Evolutionary conservation across 2,797 vertebrate species (phyloP).

Genomic region (Tapirus indicus): DNA sequence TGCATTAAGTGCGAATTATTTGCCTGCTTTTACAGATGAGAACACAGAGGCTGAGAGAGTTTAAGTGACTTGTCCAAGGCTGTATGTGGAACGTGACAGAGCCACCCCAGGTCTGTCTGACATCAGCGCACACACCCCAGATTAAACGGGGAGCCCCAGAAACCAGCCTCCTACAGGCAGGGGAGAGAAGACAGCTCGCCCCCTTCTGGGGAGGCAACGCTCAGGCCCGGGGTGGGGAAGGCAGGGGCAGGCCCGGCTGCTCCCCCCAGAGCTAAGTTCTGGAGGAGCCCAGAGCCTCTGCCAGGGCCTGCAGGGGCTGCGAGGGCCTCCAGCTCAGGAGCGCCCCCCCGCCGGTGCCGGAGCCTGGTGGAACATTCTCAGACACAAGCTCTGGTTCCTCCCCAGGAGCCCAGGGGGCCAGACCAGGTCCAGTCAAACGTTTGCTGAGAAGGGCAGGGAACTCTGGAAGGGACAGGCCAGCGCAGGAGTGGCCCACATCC

Average conservation of each 20-base stretch:
- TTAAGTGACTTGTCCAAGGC: background rate
- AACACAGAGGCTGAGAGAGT: background rate
- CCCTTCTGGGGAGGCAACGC: background rate
- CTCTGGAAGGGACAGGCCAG: background rate
- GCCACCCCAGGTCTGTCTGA: background rate
- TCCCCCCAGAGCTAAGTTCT: background rate
- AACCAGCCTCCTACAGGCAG: background rate
- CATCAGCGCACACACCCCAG: background rate
- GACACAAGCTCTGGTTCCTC: background rate
- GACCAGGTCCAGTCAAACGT: background rate
- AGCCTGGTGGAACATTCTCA: background rate
- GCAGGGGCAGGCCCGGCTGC: background rate
- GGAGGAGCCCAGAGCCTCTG: background rate
- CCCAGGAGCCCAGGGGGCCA: background rate
- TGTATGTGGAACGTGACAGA: fast-evolving
- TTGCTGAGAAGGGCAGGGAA: background rate
- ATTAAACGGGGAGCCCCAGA: background rate
- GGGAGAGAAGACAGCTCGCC: background rate
- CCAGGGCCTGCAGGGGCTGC: background rate
- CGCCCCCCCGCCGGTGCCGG: background rate
- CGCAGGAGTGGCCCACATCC: no score
- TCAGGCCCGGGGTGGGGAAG: background rate
- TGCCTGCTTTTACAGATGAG: background rate
- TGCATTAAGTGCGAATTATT: no score
- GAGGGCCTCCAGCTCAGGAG: background rate